phyloP scores from a whole-genome alignment of 2,797 vertebrate species.

The Hydrocynus forskahlii region DNA sequence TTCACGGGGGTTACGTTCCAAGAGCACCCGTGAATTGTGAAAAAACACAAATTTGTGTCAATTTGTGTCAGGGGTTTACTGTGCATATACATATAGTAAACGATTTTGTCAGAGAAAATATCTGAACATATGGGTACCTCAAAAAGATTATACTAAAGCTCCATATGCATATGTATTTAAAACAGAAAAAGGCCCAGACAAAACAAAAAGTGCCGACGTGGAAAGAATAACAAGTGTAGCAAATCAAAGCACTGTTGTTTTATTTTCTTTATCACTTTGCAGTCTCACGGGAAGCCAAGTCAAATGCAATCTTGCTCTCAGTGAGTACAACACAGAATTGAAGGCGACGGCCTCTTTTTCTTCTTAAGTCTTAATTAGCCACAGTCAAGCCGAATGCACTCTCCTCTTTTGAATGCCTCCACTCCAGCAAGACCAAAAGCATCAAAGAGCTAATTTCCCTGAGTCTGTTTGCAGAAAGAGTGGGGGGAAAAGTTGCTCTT shows the following conservation, averaged over 20 bases:
- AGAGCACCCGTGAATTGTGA: too few relatives aligned
- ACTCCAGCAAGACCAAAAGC: slow-evolving; percentile 52
- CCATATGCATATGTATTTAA: neutral
- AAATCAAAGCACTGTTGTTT: slow-evolving; percentile 70
- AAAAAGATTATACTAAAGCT: neutral
- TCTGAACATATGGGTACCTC: neutral
- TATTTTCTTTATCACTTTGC: slow-evolving; percentile 67
- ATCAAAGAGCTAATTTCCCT: slow-evolving; percentile 59
- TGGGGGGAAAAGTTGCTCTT: slow-evolving; percentile 49
- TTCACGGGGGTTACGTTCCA: too few relatives aligned
- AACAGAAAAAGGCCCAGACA: slow-evolving; percentile 21
- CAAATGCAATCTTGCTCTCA: slow-evolving; percentile 76
- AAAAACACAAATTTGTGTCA: too few relatives aligned
- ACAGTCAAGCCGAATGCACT: slow-evolving; percentile 67
- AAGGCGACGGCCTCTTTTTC: slow-evolving; percentile 71
- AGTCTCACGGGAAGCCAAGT: slow-evolving; percentile 73
- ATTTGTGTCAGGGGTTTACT: too few relatives aligned
- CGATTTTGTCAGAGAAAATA: neutral
- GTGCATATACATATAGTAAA: too few relatives aligned
- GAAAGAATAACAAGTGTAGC: slow-evolving; percentile 55
- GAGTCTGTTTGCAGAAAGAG: slow-evolving; percentile 51
- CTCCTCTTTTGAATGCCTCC: slow-evolving; percentile 63
- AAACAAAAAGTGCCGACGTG: neutral
- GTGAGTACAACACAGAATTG: slow-evolving; percentile 74
- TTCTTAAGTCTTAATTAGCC: slow-evolving; percentile 76